Conservation (phyloP, 2,888 invertebrate species). For the Stomorhina lunata region DNA sequence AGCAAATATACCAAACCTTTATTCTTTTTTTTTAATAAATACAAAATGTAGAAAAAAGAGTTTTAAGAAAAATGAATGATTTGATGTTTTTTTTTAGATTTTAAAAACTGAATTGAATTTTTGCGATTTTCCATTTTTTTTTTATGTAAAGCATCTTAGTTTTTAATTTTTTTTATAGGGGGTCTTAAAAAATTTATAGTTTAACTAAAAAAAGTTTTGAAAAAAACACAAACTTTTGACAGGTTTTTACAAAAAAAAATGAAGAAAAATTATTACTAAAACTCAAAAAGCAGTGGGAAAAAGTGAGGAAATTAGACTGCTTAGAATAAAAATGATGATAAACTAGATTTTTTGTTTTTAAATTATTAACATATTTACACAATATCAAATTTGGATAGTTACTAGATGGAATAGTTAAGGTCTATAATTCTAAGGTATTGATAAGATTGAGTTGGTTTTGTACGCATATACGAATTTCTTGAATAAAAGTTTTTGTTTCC, state of each 20-base stretch:
- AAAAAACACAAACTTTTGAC: conserved; percentile 37
- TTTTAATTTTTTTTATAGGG: conserved; percentile 65
- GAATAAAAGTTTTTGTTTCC: background rate
- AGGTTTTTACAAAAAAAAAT: conserved; percentile 36
- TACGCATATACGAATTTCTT: no score
- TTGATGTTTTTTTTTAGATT: conserved; percentile 53
- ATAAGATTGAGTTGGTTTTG: background rate
- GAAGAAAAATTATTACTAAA: conserved; percentile 14
- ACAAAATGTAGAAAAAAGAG: conserved; percentile 73
- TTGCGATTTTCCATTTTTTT: conserved; percentile 46
- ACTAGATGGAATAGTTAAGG: conserved; percentile 15
- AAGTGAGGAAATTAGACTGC: conserved; percentile 43
- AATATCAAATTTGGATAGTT: conserved; percentile 25
- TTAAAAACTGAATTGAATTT: conserved; percentile 41
- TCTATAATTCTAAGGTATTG: background rate
- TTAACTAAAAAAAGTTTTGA: conserved; percentile 27
- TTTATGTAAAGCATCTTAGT: conserved; percentile 80
- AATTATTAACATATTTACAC: conserved; percentile 52
- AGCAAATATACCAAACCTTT: conserved; percentile 60
- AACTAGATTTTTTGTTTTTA: conserved; percentile 3
- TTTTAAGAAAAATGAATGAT: conserved; percentile 63
- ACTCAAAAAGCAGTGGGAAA: conserved; percentile 34
- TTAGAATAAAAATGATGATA: background rate
- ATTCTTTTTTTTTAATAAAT: conserved; percentile 55
- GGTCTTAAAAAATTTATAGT: conserved; percentile 22